These are phyloP conservation scores for Synanthedon andrenaeformis DNA, from an alignment of 2,888 invertebrate species.

Conservation along the genomic window DNA sequence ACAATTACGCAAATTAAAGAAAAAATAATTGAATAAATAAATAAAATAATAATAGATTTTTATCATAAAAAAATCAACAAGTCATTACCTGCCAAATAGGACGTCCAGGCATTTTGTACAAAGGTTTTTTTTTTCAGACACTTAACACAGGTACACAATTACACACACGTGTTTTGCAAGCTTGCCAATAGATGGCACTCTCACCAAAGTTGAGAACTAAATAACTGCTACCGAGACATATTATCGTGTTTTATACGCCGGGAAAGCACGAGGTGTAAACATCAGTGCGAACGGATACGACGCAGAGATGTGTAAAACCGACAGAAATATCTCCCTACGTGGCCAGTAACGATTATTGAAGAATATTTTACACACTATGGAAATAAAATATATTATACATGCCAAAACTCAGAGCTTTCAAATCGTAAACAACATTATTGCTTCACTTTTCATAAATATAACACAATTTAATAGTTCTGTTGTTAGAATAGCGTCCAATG, in stretches of 20 bases:
- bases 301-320: constrained; percentile 46
- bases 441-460: background rate
- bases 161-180: constrained; percentile 37
- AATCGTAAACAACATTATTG: background rate
- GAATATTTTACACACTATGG: constrained; percentile 18
- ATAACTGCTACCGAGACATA: constrained; percentile 59
- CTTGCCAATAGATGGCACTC: constrained; percentile 64
- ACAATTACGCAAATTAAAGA: too few relatives aligned
- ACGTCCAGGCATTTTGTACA: constrained; percentile 77
- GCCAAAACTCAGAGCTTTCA: background rate
- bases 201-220: constrained; percentile 60
- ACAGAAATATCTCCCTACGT: constrained; percentile 60
- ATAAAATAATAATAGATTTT: too few relatives aligned
- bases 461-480: background rate
- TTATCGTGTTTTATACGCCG: constrained; percentile 67
- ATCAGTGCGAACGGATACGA: constrained; percentile 55
- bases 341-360: constrained; percentile 29
- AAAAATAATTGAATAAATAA: too few relatives aligned
- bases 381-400: constrained; percentile 15
- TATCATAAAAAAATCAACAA: background rate
- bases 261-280: constrained; percentile 49
- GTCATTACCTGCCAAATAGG: constrained; percentile 78
- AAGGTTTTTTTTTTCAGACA: constrained; percentile 25
- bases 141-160: constrained; percentile 30
- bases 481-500: too few relatives aligned